phyloP scores from a whole-genome alignment of 1,140 invertebrate genomes.

The Hylyphantes graminicola region DNA sequence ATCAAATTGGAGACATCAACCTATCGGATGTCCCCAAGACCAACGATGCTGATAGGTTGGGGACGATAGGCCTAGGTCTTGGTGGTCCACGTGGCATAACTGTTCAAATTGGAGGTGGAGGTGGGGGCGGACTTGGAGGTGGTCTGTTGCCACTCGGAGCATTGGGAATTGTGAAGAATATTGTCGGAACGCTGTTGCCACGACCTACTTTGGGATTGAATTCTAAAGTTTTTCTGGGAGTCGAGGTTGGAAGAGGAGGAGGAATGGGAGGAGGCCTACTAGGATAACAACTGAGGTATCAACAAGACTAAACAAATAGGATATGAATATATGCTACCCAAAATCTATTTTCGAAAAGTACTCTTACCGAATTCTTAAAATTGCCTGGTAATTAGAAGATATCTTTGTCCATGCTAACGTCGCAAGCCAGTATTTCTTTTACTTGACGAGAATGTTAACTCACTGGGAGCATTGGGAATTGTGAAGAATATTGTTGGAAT shows the following conservation, averaged over 20 bases:
- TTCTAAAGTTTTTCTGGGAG: constrained; percentile 46
- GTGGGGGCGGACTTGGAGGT: not conserved
- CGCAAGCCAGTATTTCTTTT: too few species aligned
- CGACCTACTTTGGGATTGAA: constrained; percentile 43
- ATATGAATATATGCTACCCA: too few species aligned
- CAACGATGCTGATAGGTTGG: constrained; percentile 47
- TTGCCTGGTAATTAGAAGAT: too few species aligned
- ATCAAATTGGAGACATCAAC: constrained; percentile 36
- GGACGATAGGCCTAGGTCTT: constrained; percentile 32
- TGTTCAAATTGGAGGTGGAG: constrained; percentile 44
- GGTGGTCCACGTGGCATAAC: constrained; percentile 45
- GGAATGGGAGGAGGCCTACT: not conserved
- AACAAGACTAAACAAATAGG: too few species aligned
- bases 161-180: constrained; percentile 36
- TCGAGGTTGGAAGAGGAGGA: constrained; percentile 50
- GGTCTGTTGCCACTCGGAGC: constrained; percentile 43
- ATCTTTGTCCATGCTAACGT: too few species aligned
- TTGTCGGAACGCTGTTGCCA: constrained; percentile 16
- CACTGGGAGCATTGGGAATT: constrained; percentile 36
- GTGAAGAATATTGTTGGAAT: constrained; percentile 14
- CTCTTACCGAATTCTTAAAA: too few species aligned
- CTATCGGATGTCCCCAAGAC: constrained; percentile 32
- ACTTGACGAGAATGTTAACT: too few species aligned
- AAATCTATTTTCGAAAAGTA: too few species aligned
- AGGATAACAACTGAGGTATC: not conserved